Evolutionary conservation across 2,797 vertebrate species (phyloP).

Genomic region (Hydrocynus forskahlii): DNA sequence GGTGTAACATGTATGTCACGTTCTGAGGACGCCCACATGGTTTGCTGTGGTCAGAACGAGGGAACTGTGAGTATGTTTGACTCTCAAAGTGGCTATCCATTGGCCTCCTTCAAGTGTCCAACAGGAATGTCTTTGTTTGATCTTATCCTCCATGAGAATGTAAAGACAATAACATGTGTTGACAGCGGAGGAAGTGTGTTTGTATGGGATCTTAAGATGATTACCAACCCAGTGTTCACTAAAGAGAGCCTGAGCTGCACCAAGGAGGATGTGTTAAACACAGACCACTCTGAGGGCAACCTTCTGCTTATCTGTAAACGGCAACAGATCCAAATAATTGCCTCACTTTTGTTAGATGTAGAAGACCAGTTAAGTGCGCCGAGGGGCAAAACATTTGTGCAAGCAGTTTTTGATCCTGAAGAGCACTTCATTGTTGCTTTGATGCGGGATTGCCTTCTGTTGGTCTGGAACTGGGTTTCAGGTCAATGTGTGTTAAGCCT

Average conservation of each 20-base stretch:
- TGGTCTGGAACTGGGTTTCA: conserved; percentile 75
- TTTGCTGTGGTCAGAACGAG: conserved; percentile 76
- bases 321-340: conserved; percentile 73
- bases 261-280: conserved; percentile 61
- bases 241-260: conserved; percentile 59
- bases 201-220: conserved; percentile 69
- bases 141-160: conserved; percentile 65
- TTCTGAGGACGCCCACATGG: conserved; percentile 57
- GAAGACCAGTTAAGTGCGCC: conserved; percentile 74
- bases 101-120: conserved; percentile 65
- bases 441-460: conserved; percentile 67
- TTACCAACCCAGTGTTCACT: conserved; percentile 60
- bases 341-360: conserved; percentile 68
- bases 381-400: conserved; percentile 65
- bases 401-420: conserved; percentile 70
- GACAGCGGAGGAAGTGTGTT: conserved; percentile 71
- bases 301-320: conserved; percentile 75
- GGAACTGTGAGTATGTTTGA: conserved; percentile 74
- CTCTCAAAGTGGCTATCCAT: conserved; percentile 41
- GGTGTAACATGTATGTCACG: conserved; percentile 71
- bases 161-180: conserved; percentile 68
- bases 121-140: conserved; percentile 56
- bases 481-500: conserved; percentile 80
- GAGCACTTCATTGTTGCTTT: conserved; percentile 75
- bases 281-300: conserved; percentile 62